Evolutionary conservation across 2,113 vertebrate species (phyloP), one percentile per base, ranked within the genome.

Genomic region (Indicator indicator): DNA sequence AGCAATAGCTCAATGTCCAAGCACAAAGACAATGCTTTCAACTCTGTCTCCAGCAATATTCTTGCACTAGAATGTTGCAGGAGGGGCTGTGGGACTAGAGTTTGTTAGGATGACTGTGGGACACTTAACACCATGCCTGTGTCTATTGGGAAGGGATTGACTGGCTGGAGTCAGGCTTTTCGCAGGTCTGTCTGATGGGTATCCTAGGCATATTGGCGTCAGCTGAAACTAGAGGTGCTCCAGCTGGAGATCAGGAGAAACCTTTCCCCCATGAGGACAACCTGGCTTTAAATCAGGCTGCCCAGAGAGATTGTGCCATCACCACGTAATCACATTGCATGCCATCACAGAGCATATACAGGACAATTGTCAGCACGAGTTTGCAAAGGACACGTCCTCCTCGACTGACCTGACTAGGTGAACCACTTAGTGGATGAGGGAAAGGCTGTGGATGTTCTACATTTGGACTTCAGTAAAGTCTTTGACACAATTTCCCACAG

Each of bases 91-190:
- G 9, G 26, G 14, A 2, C 0, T 38, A 28, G 27, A 26, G 9
- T 16, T 46, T 24, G 14, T 33, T 63, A 46, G 36, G n/a, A 24
- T 62, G 19, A 30, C 32, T 40, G 30, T 63, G 54, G 60, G 48
- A 19, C 13, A 38, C 27, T 13, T 5, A 32, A 27, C 3, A 52
- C 36, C 6, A 50, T 3, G 9, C 3, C 11, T 48, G 6, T 62
- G 40, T 58, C 54, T 26, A 1, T 19, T 11, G 18, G 11, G 40
- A 32, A 68, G 7, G 16, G 32, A 33, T 15, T 0, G 1, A 33
- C 6, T 8, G 46, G 26, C 21, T 20, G 56, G 13, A 23, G 16
- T 7, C 32, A 54, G 42, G 24, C 9, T 44, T 72, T 42, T 82
- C n/a, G 17, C 23, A n/a, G 59, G 50, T 62, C 28, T 11, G 16